Percentiles rank a stretch among this genome's conserved stretches.
Conservation (phyloP, 2,113 vertebrate genomes). For the Neotoma lepida region DNA sequence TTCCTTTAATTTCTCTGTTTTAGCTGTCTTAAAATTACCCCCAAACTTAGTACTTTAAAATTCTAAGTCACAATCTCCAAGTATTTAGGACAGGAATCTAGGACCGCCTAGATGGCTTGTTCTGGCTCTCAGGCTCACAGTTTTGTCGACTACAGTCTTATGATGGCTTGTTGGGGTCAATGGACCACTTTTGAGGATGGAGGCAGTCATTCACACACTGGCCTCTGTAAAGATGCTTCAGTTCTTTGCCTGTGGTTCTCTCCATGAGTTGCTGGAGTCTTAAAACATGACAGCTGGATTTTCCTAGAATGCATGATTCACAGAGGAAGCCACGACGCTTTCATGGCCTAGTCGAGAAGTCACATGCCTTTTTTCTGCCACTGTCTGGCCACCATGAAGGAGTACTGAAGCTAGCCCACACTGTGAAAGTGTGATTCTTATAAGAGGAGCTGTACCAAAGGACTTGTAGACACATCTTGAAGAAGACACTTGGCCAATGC, state of each 20-base stretch:
- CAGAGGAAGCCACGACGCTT: background rate
- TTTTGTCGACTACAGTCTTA: background rate
- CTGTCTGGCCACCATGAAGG: background rate
- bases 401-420: background rate
- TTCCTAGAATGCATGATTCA: background rate
- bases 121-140: background rate
- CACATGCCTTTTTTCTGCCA: background rate
- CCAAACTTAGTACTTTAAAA: conserved; percentile 28
- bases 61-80: background rate
- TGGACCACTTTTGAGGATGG: background rate
- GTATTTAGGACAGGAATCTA: background rate
- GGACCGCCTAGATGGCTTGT: background rate
- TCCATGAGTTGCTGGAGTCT: background rate
- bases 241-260: background rate
- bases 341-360: background rate
- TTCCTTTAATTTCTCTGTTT: background rate
- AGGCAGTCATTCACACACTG: background rate
- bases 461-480: background rate
- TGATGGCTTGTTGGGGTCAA: background rate
- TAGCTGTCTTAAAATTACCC: conserved; percentile 5
- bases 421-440: background rate
- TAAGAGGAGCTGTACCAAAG: background rate
- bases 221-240: background rate
- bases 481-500: background rate
- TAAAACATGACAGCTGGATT: background rate